These are phyloP conservation scores for Andricus curvator DNA, from an alignment of 2,888 invertebrate species.

Conservation along the genomic window DNA sequence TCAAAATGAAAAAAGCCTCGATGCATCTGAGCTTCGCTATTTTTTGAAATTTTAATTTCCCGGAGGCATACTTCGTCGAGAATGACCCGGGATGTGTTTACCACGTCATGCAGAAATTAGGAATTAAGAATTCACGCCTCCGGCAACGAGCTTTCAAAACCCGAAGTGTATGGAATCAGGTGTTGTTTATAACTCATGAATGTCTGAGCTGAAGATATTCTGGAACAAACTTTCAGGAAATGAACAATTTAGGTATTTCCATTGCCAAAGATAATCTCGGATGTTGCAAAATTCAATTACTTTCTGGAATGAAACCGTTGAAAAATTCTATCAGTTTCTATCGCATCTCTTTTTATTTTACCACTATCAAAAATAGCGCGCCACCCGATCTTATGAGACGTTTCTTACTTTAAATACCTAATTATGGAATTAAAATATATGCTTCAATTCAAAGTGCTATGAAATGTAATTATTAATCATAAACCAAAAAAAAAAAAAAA, in stretches of 20 bases:
- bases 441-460: too few species aligned
- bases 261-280: too few species aligned
- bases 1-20: neutral
- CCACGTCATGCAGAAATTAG: slow-evolving; percentile 30
- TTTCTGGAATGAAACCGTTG: too few species aligned
- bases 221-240: neutral
- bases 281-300: too few species aligned
- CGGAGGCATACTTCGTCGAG: slow-evolving; percentile 2
- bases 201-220: neutral
- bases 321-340: too few species aligned
- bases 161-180: neutral
- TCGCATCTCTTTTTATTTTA: too few species aligned
- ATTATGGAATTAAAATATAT: too few species aligned
- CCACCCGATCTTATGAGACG: too few species aligned
- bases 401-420: too few species aligned
- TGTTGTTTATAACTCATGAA: slow-evolving; percentile 4
- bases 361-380: too few species aligned
- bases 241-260: neutral
- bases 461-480: too few species aligned
- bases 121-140: slow-evolving; percentile 33
- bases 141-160: slow-evolving; percentile 13
- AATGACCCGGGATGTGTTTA: slow-evolving; percentile 25
- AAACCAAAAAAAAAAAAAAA: too few species aligned
- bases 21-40: neutral
- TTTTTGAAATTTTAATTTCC: slow-evolving; percentile 29